Evolutionary conservation across 2,113 vertebrate species (phyloP).

Genomic region (Sinosuthora webbiana): DNA sequence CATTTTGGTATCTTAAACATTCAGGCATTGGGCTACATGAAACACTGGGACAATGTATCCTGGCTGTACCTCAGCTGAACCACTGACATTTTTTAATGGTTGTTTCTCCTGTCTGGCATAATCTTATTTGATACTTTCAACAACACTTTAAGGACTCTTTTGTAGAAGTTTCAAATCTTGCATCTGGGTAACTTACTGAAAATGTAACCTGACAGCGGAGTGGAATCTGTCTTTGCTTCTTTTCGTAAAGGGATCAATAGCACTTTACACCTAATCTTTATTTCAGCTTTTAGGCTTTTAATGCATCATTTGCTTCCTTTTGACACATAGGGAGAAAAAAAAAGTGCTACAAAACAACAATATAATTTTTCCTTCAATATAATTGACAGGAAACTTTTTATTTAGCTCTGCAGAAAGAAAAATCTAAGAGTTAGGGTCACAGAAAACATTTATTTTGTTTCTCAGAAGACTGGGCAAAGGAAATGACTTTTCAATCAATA

Average conservation of each 20-base stretch:
- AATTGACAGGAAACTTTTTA: slow-evolving; percentile 58
- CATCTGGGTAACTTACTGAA: slow-evolving; percentile 47
- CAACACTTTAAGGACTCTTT: slow-evolving; percentile 12
- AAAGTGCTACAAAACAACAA: slow-evolving; percentile 53
- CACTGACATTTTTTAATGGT: background rate
- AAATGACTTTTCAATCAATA: slow-evolving; percentile 60
- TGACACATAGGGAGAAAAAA: slow-evolving; percentile 60
- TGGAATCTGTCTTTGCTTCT: slow-evolving; percentile 57
- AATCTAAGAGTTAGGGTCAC: slow-evolving; percentile 53
- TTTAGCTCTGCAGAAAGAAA: slow-evolving; percentile 30
- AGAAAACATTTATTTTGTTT: slow-evolving; percentile 66
- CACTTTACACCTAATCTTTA: slow-evolving; percentile 73
- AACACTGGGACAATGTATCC: background rate
- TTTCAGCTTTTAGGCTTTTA: slow-evolving; percentile 68
- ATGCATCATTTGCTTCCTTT: slow-evolving; percentile 70
- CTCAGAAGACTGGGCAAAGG: slow-evolving; percentile 58
- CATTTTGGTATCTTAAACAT: background rate
- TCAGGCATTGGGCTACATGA: background rate
- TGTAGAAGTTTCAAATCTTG: slow-evolving; percentile 24
- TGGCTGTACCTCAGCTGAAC: background rate
- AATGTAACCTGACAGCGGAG: slow-evolving; percentile 58
- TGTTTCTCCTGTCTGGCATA: background rate
- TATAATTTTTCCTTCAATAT: slow-evolving; percentile 54
- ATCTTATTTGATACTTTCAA: slow-evolving; percentile 29
- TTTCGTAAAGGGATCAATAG: slow-evolving; percentile 66